These are phyloP conservation scores for Trididemnum miniatum DNA, from an alignment of 23 tunicate species.

Conservation along the genomic window DNA sequence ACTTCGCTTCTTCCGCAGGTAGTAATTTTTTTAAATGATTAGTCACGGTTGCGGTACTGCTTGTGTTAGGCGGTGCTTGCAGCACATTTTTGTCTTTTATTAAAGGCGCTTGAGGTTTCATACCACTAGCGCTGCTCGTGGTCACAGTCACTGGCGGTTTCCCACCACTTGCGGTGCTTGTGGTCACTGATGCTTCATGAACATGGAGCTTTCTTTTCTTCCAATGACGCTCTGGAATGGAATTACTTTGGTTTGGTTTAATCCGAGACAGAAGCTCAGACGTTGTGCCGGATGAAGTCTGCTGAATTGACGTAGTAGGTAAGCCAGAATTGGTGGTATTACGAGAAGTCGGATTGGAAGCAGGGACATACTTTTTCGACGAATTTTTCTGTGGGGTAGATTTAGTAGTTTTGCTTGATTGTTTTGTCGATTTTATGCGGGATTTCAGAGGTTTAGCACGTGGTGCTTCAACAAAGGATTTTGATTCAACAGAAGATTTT, in stretches of 20 bases:
- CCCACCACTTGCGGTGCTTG: background rate
- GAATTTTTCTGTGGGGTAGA: background rate
- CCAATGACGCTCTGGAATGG: slow-evolving; percentile 74
- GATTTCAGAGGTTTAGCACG: background rate
- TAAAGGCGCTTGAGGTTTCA: no score
- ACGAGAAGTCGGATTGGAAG: background rate
- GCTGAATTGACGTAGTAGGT: background rate
- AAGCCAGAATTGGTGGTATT: background rate
- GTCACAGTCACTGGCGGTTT: background rate
- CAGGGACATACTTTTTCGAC: background rate
- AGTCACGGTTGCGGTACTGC: background rate
- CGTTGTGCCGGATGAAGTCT: background rate
- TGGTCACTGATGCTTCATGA: slow-evolving; percentile 57
- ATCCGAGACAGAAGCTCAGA: background rate
- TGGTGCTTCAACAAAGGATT: background rate
- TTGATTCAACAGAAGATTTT: no score
- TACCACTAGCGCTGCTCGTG: no score
- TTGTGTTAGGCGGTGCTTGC: no score
- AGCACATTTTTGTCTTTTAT: no score
- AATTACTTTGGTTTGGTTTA: background rate
- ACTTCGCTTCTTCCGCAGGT: background rate
- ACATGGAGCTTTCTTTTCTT: slow-evolving; percentile 71
- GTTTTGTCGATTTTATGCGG: background rate
- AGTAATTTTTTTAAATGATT: background rate
- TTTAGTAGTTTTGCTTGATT: background rate